These are phyloP conservation scores for Canis aureus DNA, from an alignment of 2,113 vertebrate genomes.

Conservation along the genomic window DNA sequence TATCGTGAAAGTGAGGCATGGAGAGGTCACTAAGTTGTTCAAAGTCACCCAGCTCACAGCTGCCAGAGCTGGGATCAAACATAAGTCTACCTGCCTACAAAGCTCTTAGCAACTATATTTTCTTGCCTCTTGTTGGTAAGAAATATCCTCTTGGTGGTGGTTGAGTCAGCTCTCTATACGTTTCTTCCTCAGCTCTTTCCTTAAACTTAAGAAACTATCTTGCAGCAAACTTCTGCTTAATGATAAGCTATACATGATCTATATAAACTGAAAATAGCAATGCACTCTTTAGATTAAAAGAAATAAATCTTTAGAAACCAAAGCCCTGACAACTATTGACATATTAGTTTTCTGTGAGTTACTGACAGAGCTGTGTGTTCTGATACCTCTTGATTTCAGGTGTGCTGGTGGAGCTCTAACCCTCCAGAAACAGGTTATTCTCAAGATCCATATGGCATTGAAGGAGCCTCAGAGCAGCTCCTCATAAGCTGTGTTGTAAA, in stretches of 20 bases:
- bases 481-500: neutral
- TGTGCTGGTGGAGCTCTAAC: neutral
- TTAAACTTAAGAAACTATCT: neutral
- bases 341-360: neutral
- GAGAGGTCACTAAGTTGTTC: neutral
- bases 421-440: neutral
- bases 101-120: neutral
- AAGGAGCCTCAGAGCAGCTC: neutral
- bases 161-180: neutral
- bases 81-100: neutral
- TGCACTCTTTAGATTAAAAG: conserved; percentile 15
- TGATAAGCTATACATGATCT: conserved; percentile 5
- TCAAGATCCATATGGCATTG: neutral
- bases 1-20: neutral
- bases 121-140: neutral
- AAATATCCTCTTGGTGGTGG: neutral
- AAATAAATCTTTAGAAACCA: neutral
- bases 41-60: neutral
- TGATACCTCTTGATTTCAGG: neutral
- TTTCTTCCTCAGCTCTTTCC: neutral
- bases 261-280: neutral
- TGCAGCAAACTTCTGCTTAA: neutral
- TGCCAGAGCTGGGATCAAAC: neutral
- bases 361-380: neutral
- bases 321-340: neutral